These are phyloP conservation scores for Saguinus midas DNA, from an alignment of 2,113 vertebrate species.

Conservation along the genomic window DNA sequence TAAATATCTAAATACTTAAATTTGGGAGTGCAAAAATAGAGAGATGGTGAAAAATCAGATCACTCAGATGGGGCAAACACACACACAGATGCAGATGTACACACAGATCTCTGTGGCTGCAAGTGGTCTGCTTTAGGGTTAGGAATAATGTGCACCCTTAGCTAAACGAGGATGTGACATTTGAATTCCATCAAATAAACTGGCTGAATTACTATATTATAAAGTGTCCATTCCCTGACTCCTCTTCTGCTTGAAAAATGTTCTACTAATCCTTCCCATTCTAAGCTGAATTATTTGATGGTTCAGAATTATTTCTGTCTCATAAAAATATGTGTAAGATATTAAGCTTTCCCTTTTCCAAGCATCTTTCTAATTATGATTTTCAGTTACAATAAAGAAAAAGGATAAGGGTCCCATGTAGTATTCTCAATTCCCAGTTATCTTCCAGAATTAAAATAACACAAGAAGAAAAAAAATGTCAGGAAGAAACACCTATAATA, in stretches of 20 bases:
- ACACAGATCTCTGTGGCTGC: neutral
- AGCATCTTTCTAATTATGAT: neutral
- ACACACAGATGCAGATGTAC: neutral
- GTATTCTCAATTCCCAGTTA: no score
- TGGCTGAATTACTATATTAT: neutral
- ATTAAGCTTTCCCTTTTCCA: neutral
- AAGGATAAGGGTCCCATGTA: no score
- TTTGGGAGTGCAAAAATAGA: neutral
- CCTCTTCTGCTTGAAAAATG: neutral
- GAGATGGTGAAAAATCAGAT: neutral
- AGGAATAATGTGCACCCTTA: neutral
- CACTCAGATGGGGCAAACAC: neutral
- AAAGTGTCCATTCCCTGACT: neutral
- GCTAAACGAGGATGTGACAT: neutral
- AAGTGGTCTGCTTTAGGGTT: no score
- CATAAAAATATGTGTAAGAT: neutral
- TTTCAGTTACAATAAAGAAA: neutral
- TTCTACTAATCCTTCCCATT: neutral
- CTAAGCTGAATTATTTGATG: fast-evolving
- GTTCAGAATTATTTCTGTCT: neutral
- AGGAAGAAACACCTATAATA: neutral
- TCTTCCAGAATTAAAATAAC: neutral
- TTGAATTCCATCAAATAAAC: fast-evolving
- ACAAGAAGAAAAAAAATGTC: neutral
- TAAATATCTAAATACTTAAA: neutral